Base-by-base conservation (phyloP, 2,797 vertebrate genomes). In the Enteromius mattozi region DNA sequence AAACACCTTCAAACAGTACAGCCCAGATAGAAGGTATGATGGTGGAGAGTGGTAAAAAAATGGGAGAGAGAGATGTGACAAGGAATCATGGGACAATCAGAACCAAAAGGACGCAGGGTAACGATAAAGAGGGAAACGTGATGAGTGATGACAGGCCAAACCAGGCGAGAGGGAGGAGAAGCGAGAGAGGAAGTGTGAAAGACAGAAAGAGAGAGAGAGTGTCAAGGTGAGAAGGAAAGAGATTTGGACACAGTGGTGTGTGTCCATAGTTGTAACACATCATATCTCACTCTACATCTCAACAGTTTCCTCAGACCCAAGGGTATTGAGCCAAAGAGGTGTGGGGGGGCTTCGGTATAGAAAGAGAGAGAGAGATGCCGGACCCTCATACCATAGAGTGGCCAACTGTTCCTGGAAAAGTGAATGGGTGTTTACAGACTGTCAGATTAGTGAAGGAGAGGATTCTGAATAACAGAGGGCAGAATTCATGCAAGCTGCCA, bases 371-470 rank as follows among this genome's bases (percentile, higher is more conserved):
- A 80, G 19, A 35, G 42, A 78, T 54, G 61, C 13, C n/a, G 74
- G 37, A 79, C 54, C 47, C 33, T 65, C 37, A 16, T 21, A 56
- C 74, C 79, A 59, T n/a, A 17, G n/a, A 83, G 61, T 7, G 88
- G 87, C 90, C 90, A 87, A 87, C 83, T 90, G 85, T 82, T 65
- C 27, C 14, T 8, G 61, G 30, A 33, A 6, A 65, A 33, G 14
- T 33, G 27, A 65, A 65, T 65, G 14, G 27, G 61, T 65, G 27
- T 14, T 7, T 8, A 65, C 14, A 65, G 61, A 0, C 27, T 63
- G 10, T 24, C 24, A 14, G 24, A 61, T 27, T 61, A 27, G 59
- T 14, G 24, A 61, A 61, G 4, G 12, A 61, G 5, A 61, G 24
- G 13, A 61, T 14, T 56, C 24, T 27, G 59, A 27, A 61, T 61